Evolutionary conservation across 2,797 vertebrate genomes (phyloP).

Genomic region (Phoebastria nigripes): DNA sequence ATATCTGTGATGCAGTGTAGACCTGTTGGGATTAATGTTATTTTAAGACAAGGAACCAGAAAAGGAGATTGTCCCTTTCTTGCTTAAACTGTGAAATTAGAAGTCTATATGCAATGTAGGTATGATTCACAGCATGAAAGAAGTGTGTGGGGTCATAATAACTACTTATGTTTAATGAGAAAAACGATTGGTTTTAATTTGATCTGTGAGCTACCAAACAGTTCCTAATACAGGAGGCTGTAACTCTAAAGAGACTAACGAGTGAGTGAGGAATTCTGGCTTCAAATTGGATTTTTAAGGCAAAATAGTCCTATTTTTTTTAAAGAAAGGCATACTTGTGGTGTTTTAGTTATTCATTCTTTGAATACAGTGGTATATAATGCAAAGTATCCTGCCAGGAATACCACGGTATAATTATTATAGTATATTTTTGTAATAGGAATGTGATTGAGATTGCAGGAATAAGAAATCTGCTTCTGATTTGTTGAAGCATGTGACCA

Average conservation of each 20-base stretch:
- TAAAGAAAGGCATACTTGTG: conserved; percentile 4
- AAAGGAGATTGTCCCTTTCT: neutral
- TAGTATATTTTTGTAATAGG: conserved; percentile 59
- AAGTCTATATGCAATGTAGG: neutral
- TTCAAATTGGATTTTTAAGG: conserved; percentile 12
- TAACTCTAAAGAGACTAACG: neutral
- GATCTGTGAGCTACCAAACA: neutral
- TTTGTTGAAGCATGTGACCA: conserved; percentile 47
- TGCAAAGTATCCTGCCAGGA: conserved; percentile 30
- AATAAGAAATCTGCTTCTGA: conserved; percentile 65
- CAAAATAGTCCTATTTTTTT: neutral
- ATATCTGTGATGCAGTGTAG: neutral
- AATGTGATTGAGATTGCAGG: conserved; percentile 50
- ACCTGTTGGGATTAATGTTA: neutral
- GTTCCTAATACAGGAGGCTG: neutral
- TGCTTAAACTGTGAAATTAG: neutral
- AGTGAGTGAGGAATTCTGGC: neutral
- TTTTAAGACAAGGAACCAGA: neutral
- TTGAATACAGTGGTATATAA: conserved; percentile 49
- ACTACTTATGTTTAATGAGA: neutral
- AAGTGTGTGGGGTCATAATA: neutral
- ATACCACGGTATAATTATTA: conserved; percentile 32
- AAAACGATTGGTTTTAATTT: neutral
- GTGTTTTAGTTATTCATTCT: conserved; percentile 57
- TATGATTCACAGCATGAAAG: neutral